Conservation (phyloP, 2,113 vertebrate species). For the Calyptommatus sinebrachiatus region DNA sequence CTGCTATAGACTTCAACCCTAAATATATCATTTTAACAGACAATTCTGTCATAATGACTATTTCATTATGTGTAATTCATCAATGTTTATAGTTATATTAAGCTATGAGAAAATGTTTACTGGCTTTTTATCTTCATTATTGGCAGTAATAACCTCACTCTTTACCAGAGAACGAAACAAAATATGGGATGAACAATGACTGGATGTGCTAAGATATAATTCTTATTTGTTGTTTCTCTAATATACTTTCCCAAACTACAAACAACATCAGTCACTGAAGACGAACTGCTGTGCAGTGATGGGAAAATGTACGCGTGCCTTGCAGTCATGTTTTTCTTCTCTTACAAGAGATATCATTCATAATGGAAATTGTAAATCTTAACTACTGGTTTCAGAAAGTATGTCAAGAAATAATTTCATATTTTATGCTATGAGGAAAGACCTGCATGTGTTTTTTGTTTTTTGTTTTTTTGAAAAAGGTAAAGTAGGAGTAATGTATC, state of each 20-base stretch:
- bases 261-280: conserved; percentile 37
- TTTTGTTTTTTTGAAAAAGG: neutral
- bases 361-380: conserved; percentile 34
- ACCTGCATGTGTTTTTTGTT: neutral
- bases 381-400: conserved; percentile 35
- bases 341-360: conserved; percentile 29
- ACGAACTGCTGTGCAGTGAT: conserved; percentile 29
- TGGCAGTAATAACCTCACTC: conserved; percentile 33
- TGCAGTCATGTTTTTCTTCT: conserved; percentile 29
- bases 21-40: conserved; percentile 33
- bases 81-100: conserved; percentile 34
- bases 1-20: neutral
- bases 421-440: neutral
- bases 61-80: conserved; percentile 37
- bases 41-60: conserved; percentile 31
- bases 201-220: conserved; percentile 27
- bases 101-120: conserved; percentile 27
- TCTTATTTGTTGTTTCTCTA: conserved; percentile 32
- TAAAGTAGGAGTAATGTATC: neutral
- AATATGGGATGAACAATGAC: conserved; percentile 30
- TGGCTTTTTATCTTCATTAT: conserved; percentile 30
- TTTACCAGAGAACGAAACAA: conserved; percentile 31
- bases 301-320: conserved; percentile 31
- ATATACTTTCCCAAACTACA: conserved; percentile 36
- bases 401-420: conserved; percentile 7